Evolutionary conservation across 92 coral and sea anemone species (phyloP), one percentile per base, ranked within the genome.

Genomic region (Heteractis magnifica): DNA sequence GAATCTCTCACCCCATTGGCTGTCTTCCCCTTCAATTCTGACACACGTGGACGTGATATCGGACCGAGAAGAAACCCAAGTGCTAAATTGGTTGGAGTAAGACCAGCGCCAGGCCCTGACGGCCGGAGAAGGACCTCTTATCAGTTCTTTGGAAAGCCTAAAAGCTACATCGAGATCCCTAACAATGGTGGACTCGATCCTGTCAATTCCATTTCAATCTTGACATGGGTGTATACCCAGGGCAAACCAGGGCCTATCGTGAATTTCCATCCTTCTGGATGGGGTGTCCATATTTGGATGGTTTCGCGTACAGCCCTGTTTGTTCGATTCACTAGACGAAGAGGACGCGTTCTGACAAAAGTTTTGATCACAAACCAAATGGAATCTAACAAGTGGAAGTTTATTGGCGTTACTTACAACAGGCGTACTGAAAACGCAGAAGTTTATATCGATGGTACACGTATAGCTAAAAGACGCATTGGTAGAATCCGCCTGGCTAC

Each of bases 71-170:
- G 91, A 51, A 93, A 93, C 82, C 89, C 85, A 71, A 60, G 72
- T 16, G 97, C 89, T n/a, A 86, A 21, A 76, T 77, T 93, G 12
- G 83, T 81, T 18, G 81, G 82, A 23, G 97, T 93, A 6, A 86
- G 97, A 51, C 90, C 92, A 8, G 97, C 91, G 6, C 87, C 88
- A 62, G 97, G 97, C 8, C 97, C 97, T 15, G 92, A 93, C 84
- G 90, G 94, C 62, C 91, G 88, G 52, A 87, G 84, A 51, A 81
- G 88, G 15, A 79, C 89, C 19, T 89, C 97, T 14, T 90, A 88
- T 81, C 90, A 88, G 81, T 93, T 93, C 85, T 93, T 90, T 62
- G 92, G 94, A 23, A 90, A 87, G 52, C 89, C 94, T 14, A 83
- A 90, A 80, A 93, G 97, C 82, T 93, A 49, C 82, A 88, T 93